A percentile compares a stretch with the other conserved stretches of the same genome.
Conservation (phyloP, 2,888 invertebrate genomes). For the Athalia cordata region DNA sequence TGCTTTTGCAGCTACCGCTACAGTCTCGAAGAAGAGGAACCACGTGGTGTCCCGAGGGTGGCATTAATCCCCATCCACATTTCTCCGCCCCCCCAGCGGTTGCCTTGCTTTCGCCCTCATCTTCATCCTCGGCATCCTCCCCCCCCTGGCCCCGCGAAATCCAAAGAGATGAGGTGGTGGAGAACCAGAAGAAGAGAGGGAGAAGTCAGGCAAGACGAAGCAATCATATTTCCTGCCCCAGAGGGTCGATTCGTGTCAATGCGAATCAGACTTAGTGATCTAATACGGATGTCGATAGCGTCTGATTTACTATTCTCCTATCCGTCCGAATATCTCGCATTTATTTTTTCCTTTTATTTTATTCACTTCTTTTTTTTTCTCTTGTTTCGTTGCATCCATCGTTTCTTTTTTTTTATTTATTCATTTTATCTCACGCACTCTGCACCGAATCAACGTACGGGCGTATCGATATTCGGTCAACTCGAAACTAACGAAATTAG, state of each 20-base stretch:
- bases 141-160: conserved; percentile 4
- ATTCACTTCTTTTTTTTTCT: background rate
- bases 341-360: conserved; percentile 3
- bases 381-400: background rate
- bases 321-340: background rate
- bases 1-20: no score
- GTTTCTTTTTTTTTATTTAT: background rate
- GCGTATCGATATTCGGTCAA: background rate
- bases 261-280: conserved; percentile 73
- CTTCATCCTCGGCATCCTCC: conserved; percentile 58
- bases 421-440: background rate
- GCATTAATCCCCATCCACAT: conserved; percentile 68
- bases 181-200: background rate
- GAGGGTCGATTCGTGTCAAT: conserved; percentile 73
- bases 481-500: background rate
- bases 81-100: conserved; percentile 49
- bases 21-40: conserved; percentile 49
- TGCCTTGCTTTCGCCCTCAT: conserved; percentile 57
- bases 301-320: conserved; percentile 67
- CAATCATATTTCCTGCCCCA: conserved; percentile 73
- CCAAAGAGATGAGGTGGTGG: conserved; percentile 23
- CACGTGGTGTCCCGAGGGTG: conserved; percentile 70
- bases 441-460: background rate
- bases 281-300: conserved; percentile 71
- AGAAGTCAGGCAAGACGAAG: conserved; percentile 57